These are phyloP conservation scores for Drosophila subquinaria DNA, from an alignment of 2,888 invertebrate genomes.

Conservation along the genomic window DNA sequence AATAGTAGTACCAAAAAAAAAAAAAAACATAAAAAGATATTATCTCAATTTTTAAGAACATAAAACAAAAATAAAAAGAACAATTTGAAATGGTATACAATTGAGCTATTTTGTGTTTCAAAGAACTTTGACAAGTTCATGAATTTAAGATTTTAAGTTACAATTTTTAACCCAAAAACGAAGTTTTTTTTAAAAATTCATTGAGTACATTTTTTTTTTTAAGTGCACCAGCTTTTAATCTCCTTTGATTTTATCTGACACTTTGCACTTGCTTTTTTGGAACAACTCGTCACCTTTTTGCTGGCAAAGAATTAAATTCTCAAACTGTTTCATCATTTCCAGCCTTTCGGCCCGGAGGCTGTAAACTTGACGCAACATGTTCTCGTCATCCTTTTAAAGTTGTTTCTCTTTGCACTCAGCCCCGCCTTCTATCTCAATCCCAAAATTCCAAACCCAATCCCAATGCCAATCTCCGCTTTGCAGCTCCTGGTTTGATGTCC, in stretches of 20 bases:
- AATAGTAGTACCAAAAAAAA: no score
- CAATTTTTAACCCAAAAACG: no score
- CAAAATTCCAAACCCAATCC: slow-evolving; percentile 26
- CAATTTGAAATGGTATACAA: no score
- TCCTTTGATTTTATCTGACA: slow-evolving; percentile 76
- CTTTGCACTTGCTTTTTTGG: slow-evolving; percentile 75
- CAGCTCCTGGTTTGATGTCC: slow-evolving; percentile 43
- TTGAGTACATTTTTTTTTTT: no score
- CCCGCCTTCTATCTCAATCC: slow-evolving; percentile 1
- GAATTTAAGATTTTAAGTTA: no score
- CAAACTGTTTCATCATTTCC: slow-evolving; percentile 58
- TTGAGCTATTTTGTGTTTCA: no score
- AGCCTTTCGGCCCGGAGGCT: slow-evolving; percentile 27
- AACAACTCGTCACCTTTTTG: slow-evolving; percentile 75
- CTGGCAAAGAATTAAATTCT: slow-evolving; percentile 35
- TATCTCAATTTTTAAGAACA: no score
- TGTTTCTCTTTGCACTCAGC: slow-evolving; percentile 4
- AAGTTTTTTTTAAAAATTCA: no score
- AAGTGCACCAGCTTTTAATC: slow-evolving; percentile 53
- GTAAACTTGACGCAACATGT: slow-evolving; percentile 44
- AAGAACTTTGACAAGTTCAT: no score
- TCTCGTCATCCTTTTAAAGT: slow-evolving; percentile 32
- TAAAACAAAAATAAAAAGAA: no score
- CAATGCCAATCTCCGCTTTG: slow-evolving; percentile 8
- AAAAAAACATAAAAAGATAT: no score